These are phyloP conservation scores for Calliopsis andreniformis DNA, from an alignment of 1,140 invertebrate genomes.

Conservation along the genomic window DNA sequence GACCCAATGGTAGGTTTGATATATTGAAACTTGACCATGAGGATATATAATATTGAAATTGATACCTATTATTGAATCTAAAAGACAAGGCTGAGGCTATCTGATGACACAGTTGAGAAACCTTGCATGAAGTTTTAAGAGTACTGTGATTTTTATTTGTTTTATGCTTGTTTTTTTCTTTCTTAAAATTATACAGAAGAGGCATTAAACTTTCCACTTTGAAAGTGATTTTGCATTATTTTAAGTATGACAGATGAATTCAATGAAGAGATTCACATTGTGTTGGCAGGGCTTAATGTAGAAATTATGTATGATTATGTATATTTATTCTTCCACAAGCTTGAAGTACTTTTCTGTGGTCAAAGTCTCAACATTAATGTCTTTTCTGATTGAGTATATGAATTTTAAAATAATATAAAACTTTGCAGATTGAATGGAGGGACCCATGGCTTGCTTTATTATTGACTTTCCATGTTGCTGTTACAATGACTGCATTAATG, in stretches of 20 bases:
- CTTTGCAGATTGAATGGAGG: slow-evolving; percentile 92
- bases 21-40: too few species aligned
- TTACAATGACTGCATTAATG: slow-evolving; percentile 89
- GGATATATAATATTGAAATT: too few species aligned
- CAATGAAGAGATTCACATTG: too few species aligned
- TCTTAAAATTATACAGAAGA: too few species aligned
- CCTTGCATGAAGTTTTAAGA: too few species aligned
- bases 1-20: too few species aligned
- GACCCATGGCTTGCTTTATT: slow-evolving; percentile 92
- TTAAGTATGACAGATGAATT: not conserved
- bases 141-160: too few species aligned
- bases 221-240: not conserved
- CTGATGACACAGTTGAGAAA: too few species aligned
- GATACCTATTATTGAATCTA: too few species aligned
- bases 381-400: not conserved
- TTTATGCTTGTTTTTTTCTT: not conserved
- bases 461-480: slow-evolving; percentile 87
- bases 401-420: not conserved
- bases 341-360: not conserved
- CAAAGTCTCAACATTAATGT: not conserved
- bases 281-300: not conserved
- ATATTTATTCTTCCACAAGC: not conserved
- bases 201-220: too few species aligned
- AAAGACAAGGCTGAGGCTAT: too few species aligned
- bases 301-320: not conserved